These are phyloP conservation scores for Polydrusus tereticollis DNA, from an alignment of 2,888 invertebrate genomes.

Conservation along the genomic window DNA sequence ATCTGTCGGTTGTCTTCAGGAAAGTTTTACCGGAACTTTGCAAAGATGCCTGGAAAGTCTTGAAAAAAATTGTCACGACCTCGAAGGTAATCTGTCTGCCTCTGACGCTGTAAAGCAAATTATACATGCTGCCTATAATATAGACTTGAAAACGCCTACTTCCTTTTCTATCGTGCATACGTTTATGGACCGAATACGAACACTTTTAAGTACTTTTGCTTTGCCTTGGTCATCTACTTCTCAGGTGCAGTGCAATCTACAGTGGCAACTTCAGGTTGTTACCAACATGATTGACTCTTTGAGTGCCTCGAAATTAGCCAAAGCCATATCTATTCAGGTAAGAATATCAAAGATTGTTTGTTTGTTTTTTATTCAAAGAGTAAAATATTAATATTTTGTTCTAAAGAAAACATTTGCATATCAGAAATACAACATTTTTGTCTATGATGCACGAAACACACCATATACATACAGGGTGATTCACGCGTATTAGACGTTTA, in stretches of 20 bases:
- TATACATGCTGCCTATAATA: constrained; percentile 80
- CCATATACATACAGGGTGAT: no score
- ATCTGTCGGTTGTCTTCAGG: constrained; percentile 85
- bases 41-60: constrained; percentile 80
- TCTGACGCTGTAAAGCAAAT: constrained; percentile 84
- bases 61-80: constrained; percentile 71
- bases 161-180: constrained; percentile 75
- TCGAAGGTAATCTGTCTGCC: constrained; percentile 71
- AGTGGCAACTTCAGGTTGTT: constrained; percentile 81
- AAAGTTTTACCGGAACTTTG: constrained; percentile 86
- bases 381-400: no score
- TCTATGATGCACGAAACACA: no score
- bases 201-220: constrained; percentile 73
- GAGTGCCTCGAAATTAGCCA: constrained; percentile 78
- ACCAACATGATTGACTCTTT: constrained; percentile 79
- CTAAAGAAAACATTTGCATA: no score
- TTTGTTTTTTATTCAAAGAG: no score
- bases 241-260: constrained; percentile 64
- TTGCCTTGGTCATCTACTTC: constrained; percentile 72
- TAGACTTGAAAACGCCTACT: constrained; percentile 76
- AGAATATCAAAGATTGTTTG: no score
- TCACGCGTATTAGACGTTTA: no score
- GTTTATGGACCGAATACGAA: constrained; percentile 76
- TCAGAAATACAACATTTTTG: no score
- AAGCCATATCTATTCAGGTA: constrained; percentile 76